Percentiles rank a stretch among this genome's conserved stretches.
Conservation (phyloP, 64 coral and sea anemone genomes). For the Montipora cactus region DNA sequence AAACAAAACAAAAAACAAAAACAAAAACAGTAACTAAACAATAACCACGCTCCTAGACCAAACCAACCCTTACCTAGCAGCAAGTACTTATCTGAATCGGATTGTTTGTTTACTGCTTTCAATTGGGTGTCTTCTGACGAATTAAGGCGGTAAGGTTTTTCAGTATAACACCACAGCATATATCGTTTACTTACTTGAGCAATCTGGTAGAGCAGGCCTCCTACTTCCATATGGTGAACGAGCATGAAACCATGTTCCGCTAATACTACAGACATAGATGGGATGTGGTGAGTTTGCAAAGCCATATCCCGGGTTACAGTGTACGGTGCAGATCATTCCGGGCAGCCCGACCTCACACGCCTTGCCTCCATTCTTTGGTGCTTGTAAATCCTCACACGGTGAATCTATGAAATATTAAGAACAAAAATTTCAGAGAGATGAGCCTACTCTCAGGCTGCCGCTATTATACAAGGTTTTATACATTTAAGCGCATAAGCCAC, state of each 20-base stretch:
- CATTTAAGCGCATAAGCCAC: neutral
- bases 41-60: neutral
- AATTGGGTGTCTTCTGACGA: neutral
- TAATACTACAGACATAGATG: constrained; percentile 29
- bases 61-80: neutral
- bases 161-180: neutral
- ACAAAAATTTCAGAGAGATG: neutral
- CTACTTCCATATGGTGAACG: neutral
- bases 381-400: constrained; percentile 17
- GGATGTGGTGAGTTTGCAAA: neutral
- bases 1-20: neutral
- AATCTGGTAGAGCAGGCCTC: constrained; percentile 54
- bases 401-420: neutral
- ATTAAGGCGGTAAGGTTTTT: neutral
- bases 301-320: constrained; percentile 60
- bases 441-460: neutral
- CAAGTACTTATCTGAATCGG: neutral
- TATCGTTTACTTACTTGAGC: constrained; percentile 51
- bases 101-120: neutral
- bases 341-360: constrained; percentile 41
- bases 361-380: constrained; percentile 68
- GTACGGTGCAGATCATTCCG: constrained; percentile 59
- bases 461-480: too few relatives aligned
- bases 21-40: neutral
- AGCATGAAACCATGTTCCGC: constrained; percentile 26